A percentile compares a stretch with the other conserved stretches of the same genome.
Evolutionary conservation across 2,113 vertebrate species (phyloP).

Genomic region (Solenodon paradoxus): DNA sequence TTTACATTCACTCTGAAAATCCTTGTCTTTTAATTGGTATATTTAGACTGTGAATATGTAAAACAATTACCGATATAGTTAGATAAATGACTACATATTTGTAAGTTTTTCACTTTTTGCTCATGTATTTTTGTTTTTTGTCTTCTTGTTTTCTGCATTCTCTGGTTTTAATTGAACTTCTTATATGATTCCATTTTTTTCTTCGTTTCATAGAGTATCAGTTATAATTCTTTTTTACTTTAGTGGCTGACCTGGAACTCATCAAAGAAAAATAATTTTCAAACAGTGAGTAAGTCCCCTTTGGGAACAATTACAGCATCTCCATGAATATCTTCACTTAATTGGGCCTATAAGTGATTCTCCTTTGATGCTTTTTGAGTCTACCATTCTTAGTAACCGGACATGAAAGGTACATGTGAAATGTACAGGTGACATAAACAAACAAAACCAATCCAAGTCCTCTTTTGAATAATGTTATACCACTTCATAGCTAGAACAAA

Average conservation of each 20-base stretch:
- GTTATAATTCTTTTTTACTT: not conserved
- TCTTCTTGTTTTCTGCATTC: not conserved
- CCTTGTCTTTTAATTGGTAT: too few relatives aligned
- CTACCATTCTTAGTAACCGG: not conserved
- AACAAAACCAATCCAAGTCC: not conserved
- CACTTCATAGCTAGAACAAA: not conserved
- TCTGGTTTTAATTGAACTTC: not conserved
- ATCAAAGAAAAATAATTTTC: too few relatives aligned
- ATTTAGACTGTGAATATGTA: too few relatives aligned
- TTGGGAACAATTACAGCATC: not conserved
- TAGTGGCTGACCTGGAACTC: not conserved
- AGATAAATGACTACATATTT: not conserved
- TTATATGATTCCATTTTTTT: not conserved
- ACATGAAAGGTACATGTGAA: too few relatives aligned
- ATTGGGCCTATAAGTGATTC: not conserved
- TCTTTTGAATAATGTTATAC: not conserved
- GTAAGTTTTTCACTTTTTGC: not conserved
- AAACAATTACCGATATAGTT: not conserved
- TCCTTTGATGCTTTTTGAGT: not conserved
- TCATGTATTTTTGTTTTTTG: not conserved
- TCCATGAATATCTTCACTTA: not conserved
- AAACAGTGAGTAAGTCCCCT: not conserved
- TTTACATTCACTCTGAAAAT: too few relatives aligned
- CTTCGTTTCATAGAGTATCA: not conserved
- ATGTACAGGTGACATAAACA: constrained; percentile 11